Conservation (phyloP, 2,797 vertebrate species). For the Danio tinwini region DNA sequence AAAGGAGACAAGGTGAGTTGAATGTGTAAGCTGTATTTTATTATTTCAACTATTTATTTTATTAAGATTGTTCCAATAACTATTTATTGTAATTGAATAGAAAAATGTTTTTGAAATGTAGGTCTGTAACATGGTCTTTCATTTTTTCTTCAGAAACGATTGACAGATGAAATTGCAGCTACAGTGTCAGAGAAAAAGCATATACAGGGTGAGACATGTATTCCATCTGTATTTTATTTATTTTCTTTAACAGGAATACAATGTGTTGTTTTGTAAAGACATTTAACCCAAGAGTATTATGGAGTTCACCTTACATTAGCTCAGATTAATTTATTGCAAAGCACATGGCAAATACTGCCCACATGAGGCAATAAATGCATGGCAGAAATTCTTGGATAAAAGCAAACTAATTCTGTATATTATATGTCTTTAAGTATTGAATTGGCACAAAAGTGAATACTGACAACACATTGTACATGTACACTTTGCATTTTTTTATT, state of each 20-base stretch:
- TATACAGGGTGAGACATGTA: constrained; percentile 59
- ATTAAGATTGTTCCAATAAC: background rate
- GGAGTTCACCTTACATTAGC: background rate
- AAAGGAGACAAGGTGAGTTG: constrained; percentile 57
- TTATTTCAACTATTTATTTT: background rate
- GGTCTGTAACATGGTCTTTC: background rate
- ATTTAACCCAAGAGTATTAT: background rate
- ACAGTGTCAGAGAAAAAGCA: constrained; percentile 7
- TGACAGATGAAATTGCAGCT: constrained; percentile 1
- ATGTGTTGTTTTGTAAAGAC: background rate
- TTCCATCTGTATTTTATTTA: background rate
- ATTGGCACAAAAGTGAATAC: background rate
- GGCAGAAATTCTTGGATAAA: background rate
- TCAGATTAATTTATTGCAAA: background rate
- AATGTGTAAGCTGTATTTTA: background rate
- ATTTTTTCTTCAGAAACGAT: constrained; percentile 63
- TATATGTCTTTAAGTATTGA: background rate
- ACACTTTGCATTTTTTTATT: too few relatives aligned
- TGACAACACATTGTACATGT: background rate
- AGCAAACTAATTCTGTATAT: background rate
- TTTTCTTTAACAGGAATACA: background rate
- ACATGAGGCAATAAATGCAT: background rate
- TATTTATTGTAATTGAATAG: too few relatives aligned
- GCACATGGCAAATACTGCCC: background rate
- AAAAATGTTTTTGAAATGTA: background rate